Conservation (phyloP, 2,797 vertebrate species). For the Ctenosaura bakeri region DNA sequence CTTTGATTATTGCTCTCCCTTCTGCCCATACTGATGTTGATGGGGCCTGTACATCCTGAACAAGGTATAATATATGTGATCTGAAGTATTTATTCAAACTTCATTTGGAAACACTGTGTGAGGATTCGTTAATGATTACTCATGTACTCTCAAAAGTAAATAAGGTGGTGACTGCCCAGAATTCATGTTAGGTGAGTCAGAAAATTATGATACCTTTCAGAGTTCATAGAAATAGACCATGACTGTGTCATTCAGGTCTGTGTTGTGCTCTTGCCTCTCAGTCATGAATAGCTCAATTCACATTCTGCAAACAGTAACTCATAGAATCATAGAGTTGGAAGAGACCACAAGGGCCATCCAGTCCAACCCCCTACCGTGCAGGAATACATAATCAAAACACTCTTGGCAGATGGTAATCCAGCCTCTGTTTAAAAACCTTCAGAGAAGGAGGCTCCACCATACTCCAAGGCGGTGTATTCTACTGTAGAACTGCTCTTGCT, state of each 20-base stretch:
- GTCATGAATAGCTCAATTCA: conserved; percentile 38
- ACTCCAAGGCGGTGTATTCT: too few species aligned
- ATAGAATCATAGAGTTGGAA: too few species aligned
- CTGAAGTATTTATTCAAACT: conserved; percentile 66
- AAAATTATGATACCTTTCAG: conserved; percentile 68
- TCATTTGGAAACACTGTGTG: conserved; percentile 51
- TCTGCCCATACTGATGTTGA: conserved; percentile 52
- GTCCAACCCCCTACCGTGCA: too few species aligned
- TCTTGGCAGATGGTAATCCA: too few species aligned
- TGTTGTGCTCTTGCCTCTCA: conserved; percentile 30
- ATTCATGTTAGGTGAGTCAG: conserved; percentile 74
- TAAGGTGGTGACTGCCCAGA: conserved; percentile 68
- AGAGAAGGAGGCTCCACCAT: too few species aligned
- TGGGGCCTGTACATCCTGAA: conserved; percentile 61
- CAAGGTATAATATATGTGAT: conserved; percentile 66
- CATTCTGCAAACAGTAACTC: conserved; percentile 43
- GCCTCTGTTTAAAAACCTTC: too few species aligned
- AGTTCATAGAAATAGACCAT: conserved; percentile 49
- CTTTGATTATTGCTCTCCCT: conserved; percentile 44
- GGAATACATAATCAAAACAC: too few species aligned
- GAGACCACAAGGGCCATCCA: too few species aligned
- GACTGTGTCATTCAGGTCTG: conserved; percentile 48
- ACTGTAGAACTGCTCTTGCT: too few species aligned
- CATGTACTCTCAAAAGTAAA: conserved; percentile 75
- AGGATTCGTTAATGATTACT: conserved; percentile 73